Percentiles rank a stretch among this genome's conserved stretches.
phyloP scores from a whole-genome alignment of 2,113 vertebrate genomes.

The Amazona vittata region DNA sequence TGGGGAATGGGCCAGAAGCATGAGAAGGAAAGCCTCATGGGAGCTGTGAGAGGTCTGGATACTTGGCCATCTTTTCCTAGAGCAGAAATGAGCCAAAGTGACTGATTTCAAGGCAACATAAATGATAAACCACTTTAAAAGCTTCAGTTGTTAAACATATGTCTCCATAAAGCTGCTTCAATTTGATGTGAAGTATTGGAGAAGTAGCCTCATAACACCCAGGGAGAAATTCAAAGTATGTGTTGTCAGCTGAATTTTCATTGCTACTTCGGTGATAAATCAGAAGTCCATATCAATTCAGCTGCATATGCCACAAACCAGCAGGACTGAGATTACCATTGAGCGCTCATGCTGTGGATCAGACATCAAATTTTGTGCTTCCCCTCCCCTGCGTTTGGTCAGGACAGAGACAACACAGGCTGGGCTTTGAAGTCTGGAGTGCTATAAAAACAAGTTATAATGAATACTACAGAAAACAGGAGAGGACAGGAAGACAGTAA shows the following conservation, averaged over 20 bases:
- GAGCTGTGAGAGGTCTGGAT: neutral
- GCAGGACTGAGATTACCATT: neutral
- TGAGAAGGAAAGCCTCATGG: neutral
- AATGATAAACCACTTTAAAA: neutral
- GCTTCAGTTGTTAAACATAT: neutral
- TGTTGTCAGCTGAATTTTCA: conserved; percentile 21
- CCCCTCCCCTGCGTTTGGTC: neutral
- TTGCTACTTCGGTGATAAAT: conserved; percentile 18
- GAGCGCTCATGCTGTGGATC: neutral
- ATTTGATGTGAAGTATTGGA: neutral
- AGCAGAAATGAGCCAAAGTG: neutral
- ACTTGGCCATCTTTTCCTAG: neutral
- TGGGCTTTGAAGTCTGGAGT: neutral
- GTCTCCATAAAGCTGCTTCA: neutral
- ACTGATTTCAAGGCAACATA: neutral
- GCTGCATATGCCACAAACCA: neutral
- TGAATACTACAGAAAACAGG: neutral
- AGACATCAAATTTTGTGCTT: neutral
- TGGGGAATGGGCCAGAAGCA: neutral
- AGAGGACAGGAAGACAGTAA: neutral
- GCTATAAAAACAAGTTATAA: neutral
- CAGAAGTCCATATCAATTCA: neutral
- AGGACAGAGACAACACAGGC: neutral
- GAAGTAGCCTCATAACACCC: neutral
- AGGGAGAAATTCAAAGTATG: neutral